These are phyloP conservation scores for Lamellibrachia satsuma DNA, from an alignment of 2,888 invertebrate species.

Conservation along the genomic window DNA sequence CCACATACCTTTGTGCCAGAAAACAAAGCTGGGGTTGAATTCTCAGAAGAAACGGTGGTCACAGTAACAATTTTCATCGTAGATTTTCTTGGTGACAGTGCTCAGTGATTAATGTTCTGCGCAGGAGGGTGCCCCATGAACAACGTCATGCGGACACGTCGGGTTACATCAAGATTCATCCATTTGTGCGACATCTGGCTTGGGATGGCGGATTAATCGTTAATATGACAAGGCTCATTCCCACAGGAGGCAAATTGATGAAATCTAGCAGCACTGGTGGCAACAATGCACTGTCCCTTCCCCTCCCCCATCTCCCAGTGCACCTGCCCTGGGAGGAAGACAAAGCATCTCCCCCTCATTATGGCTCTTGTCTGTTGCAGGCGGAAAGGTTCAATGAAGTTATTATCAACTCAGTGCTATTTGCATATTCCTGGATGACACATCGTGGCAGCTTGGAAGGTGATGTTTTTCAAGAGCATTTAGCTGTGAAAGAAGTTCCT, in stretches of 20 bases:
- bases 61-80: not conserved
- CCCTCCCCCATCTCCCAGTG: not conserved
- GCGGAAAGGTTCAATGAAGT: too few species aligned
- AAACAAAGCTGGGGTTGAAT: not conserved
- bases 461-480: too few species aligned
- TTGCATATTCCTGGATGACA: too few species aligned
- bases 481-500: too few species aligned
- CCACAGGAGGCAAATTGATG: slow-evolving; percentile 3
- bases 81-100: slow-evolving; percentile 2
- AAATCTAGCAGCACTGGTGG: not conserved
- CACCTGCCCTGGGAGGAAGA: too few species aligned
- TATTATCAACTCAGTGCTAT: too few species aligned
- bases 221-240: slow-evolving; percentile 17
- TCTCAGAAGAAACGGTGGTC: not conserved
- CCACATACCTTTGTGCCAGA: slow-evolving; percentile 3
- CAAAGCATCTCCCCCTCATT: too few species aligned
- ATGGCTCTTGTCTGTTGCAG: too few species aligned
- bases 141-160: not conserved
- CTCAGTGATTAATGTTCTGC: not conserved
- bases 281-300: not conserved
- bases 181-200: slow-evolving; percentile 12
- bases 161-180: slow-evolving; percentile 2
- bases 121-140: not conserved
- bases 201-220: not conserved
- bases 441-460: too few species aligned